Evolutionary conservation across 1,140 invertebrate species (phyloP).

Genomic region (Archivesica marissinica): DNA sequence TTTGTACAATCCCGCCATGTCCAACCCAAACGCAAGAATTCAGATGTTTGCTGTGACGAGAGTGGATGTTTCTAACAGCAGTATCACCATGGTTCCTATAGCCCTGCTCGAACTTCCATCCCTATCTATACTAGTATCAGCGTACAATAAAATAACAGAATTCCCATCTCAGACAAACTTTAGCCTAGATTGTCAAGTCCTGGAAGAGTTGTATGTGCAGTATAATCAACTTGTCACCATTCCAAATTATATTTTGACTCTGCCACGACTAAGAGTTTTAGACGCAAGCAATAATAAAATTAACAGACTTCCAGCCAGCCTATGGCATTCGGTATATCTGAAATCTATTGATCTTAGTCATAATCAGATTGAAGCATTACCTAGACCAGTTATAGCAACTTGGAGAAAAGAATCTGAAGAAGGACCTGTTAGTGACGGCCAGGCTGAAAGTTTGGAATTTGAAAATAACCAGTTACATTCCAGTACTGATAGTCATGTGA

Average conservation of each 20-base stretch:
- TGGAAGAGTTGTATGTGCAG: slow-evolving; percentile 95
- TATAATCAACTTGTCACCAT: slow-evolving; percentile 93
- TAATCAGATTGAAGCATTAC: slow-evolving; percentile 94
- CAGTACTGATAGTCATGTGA: slow-evolving; percentile 42
- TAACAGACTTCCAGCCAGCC: slow-evolving; percentile 91
- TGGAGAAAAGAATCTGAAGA: slow-evolving; percentile 24
- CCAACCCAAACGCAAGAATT: slow-evolving; percentile 84
- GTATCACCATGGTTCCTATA: slow-evolving; percentile 91
- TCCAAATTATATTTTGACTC: slow-evolving; percentile 91
- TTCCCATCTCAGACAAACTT: slow-evolving; percentile 84
- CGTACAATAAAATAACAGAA: slow-evolving; percentile 93
- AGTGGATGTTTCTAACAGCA: slow-evolving; percentile 96
- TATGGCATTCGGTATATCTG: slow-evolving; percentile 89
- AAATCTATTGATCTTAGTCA: slow-evolving; percentile 94
- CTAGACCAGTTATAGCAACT: slow-evolving; percentile 77
- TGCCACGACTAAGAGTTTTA: slow-evolving; percentile 92
- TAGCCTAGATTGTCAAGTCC: slow-evolving; percentile 85
- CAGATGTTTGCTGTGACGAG: slow-evolving; percentile 95
- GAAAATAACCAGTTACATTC: neutral
- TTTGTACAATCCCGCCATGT: slow-evolving; percentile 73
- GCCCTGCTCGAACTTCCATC: slow-evolving; percentile 93
- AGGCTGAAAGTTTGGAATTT: neutral
- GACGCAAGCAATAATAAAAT: slow-evolving; percentile 98
- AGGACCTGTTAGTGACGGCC: neutral
- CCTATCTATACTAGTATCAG: slow-evolving; percentile 91